These are phyloP conservation scores for Hyphantria cunea DNA, from an alignment of 1,140 invertebrate species.

Conservation along the genomic window DNA sequence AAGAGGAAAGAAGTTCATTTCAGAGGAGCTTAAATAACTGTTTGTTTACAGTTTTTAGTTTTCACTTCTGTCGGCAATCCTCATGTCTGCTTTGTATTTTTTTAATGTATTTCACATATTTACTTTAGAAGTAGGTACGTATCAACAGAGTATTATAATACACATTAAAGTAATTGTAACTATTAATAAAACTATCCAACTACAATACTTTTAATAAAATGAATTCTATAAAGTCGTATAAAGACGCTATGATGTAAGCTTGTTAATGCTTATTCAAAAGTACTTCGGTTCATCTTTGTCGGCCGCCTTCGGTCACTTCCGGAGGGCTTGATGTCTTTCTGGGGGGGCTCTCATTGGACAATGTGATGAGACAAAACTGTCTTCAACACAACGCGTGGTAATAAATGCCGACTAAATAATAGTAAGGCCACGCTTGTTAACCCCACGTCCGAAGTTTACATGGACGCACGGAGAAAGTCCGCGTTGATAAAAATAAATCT, in stretches of 20 bases:
- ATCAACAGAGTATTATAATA: too few relatives aligned
- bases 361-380: conserved; percentile 46
- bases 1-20: too few relatives aligned
- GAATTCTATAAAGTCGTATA: conserved; percentile 22
- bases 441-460: conserved; percentile 27
- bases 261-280: conserved; percentile 35
- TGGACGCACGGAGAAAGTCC: conserved; percentile 17
- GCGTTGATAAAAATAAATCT: conserved; percentile 2
- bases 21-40: too few relatives aligned
- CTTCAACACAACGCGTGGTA: conserved; percentile 40
- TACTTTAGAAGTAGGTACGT: too few relatives aligned
- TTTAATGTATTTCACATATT: too few relatives aligned
- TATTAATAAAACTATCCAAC: conserved; percentile 2
- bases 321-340: conserved; percentile 37
- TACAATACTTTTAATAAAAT: conserved; percentile 27
- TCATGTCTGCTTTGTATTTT: too few relatives aligned
- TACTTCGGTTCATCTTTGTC: conserved; percentile 31
- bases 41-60: too few relatives aligned
- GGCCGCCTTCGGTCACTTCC: conserved; percentile 35
- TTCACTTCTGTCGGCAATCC: too few relatives aligned
- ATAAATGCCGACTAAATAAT: conserved; percentile 48
- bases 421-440: conserved; percentile 25
- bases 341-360: conserved; percentile 47
- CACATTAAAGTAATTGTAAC: not conserved
- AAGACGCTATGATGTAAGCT: conserved; percentile 25